These are phyloP conservation scores for Acanthisitta chloris DNA, from an alignment of 2,113 vertebrate species.

Conservation along the genomic window DNA sequence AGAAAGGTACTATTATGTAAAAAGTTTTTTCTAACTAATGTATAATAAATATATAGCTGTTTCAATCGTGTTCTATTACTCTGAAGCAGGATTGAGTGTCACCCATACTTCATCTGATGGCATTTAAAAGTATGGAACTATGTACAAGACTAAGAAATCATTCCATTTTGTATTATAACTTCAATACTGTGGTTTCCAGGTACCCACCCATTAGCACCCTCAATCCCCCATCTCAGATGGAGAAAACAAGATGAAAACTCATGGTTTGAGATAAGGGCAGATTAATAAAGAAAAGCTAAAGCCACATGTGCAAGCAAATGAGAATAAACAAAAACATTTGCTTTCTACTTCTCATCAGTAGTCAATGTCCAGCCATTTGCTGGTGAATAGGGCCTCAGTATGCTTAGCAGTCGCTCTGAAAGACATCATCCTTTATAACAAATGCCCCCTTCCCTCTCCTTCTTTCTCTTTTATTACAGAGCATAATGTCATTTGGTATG, in stretches of 20 bases:
- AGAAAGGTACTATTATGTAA: not conserved
- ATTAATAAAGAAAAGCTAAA: not conserved
- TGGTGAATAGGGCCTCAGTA: not conserved
- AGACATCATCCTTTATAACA: not conserved
- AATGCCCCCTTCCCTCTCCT: not conserved
- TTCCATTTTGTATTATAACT: not conserved
- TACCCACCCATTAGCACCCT: not conserved
- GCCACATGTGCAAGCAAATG: fast-evolving
- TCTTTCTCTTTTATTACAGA: not conserved
- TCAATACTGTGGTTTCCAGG: not conserved
- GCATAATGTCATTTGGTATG: too few species aligned
- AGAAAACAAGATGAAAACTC: not conserved
- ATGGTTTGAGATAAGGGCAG: not conserved
- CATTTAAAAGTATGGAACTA: not conserved
- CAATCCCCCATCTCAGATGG: fast-evolving
- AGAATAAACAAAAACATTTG: not conserved
- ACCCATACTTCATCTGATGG: not conserved
- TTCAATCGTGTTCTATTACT: not conserved
- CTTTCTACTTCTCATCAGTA: not conserved
- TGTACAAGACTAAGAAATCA: not conserved
- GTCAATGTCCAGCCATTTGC: not conserved
- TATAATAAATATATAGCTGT: not conserved
- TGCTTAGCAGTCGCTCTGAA: fast-evolving
- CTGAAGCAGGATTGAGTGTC: not conserved
- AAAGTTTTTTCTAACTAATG: not conserved